Conservation (phyloP, 2,797 vertebrate genomes). For the Chelonia mydas region DNA sequence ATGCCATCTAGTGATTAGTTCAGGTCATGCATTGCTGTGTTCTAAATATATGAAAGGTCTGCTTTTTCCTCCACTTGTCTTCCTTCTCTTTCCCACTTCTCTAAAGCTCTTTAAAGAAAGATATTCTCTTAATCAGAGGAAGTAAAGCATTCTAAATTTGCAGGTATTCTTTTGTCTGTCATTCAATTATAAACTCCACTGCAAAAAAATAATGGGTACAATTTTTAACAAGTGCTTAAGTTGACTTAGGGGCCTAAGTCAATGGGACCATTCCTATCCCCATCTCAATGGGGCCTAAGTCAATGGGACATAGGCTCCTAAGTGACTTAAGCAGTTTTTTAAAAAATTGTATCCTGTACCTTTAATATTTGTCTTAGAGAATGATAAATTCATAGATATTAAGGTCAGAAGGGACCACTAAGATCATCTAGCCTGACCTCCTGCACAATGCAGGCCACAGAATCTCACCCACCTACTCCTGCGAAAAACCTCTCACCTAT, state of each 20-base stretch:
- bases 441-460: too few species aligned
- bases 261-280: neutral
- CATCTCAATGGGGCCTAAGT: neutral
- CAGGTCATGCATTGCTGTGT: neutral
- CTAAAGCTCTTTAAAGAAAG: neutral
- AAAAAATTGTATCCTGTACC: neutral
- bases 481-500: too few species aligned
- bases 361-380: neutral
- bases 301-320: neutral
- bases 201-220: neutral
- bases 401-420: too few species aligned
- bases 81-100: neutral
- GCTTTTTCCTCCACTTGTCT: neutral
- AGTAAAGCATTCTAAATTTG: neutral
- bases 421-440: too few species aligned
- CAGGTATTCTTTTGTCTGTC: neutral
- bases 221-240: neutral
- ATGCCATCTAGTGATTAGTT: neutral
- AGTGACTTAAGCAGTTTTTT: neutral
- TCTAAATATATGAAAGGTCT: neutral
- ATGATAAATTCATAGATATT: neutral
- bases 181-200: neutral
- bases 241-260: neutral
- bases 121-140: neutral
- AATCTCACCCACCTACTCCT: too few species aligned